A percentile compares a stretch with the other conserved stretches of the same genome.
Conservation (phyloP, 2,888 invertebrate species). For the Chelonus formosanus region DNA sequence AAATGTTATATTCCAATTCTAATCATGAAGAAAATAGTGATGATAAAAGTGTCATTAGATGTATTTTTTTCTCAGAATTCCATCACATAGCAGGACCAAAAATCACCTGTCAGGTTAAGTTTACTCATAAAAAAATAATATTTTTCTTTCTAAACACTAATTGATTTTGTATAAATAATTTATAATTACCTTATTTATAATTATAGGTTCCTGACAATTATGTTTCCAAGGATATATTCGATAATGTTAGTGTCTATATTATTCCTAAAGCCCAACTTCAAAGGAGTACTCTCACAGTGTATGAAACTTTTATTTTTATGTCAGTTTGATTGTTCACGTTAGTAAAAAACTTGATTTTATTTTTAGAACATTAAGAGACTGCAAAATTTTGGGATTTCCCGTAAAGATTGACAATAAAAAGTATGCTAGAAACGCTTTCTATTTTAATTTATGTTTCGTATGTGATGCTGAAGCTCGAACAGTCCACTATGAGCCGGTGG, state of each 20-base stretch:
- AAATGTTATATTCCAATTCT: conserved; percentile 3
- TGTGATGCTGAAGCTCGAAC: conserved; percentile 90
- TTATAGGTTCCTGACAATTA: conserved; percentile 86
- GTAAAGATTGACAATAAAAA: conserved; percentile 87
- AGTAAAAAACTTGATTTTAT: conserved; percentile 34
- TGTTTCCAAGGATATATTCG: conserved; percentile 92
- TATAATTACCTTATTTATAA: conserved; percentile 31
- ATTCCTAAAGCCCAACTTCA: conserved; percentile 94
- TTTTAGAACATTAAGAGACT: conserved; percentile 77
- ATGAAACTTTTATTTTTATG: conserved; percentile 42
- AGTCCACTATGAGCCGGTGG: conserved; percentile 92
- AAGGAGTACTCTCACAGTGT: conserved; percentile 90
- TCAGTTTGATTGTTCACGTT: too few relatives aligned
- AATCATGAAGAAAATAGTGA: conserved; percentile 65
- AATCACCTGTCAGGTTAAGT: conserved; percentile 81
- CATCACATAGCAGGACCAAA: conserved; percentile 83
- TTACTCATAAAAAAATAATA: too few relatives aligned
- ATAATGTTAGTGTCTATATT: conserved; percentile 92
- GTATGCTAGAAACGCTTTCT: conserved; percentile 92
- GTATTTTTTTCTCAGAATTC: conserved; percentile 83
- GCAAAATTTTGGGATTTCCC: conserved; percentile 93
- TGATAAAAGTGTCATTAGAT: conserved; percentile 79
- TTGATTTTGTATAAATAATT: too few relatives aligned
- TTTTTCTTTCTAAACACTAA: too few relatives aligned
- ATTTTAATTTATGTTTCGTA: conserved; percentile 95